Conservation (phyloP, 2,113 vertebrate species). For the Heptranchias perlo region DNA sequence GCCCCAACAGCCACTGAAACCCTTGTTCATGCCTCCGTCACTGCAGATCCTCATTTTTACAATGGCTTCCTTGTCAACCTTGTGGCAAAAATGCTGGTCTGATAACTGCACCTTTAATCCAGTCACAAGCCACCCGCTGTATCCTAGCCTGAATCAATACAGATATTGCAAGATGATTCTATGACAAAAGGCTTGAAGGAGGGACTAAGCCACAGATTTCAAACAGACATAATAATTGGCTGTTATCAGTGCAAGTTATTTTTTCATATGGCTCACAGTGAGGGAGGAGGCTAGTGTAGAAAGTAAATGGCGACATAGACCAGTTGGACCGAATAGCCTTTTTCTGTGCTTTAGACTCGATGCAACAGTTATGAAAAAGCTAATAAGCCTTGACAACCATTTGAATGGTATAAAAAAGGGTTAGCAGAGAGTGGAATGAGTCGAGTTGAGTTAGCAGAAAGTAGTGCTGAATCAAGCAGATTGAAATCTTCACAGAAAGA, state of each 20-base stretch:
- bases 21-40: neutral
- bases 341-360: too few relatives aligned
- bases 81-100: neutral
- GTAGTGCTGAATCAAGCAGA: too few relatives aligned
- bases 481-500: neutral
- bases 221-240: neutral
- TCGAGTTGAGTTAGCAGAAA: neutral
- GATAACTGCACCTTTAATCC: neutral
- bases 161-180: neutral
- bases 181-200: neutral
- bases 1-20: neutral
- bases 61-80: neutral
- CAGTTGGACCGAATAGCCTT: too few relatives aligned
- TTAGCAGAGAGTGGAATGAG: neutral
- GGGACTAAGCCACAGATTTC: neutral
- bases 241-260: neutral
- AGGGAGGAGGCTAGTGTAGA: too few relatives aligned
- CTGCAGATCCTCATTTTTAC: neutral
- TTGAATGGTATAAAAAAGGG: neutral
- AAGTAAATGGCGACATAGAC: too few relatives aligned
- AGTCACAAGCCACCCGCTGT: neutral
- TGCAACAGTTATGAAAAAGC: neutral
- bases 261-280: too few relatives aligned
- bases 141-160: neutral
- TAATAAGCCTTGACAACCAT: neutral